Percentiles rank a stretch among this genome's conserved stretches.
phyloP scores from a whole-genome alignment of 2,888 invertebrate genomes.

The Beris morrisii region DNA sequence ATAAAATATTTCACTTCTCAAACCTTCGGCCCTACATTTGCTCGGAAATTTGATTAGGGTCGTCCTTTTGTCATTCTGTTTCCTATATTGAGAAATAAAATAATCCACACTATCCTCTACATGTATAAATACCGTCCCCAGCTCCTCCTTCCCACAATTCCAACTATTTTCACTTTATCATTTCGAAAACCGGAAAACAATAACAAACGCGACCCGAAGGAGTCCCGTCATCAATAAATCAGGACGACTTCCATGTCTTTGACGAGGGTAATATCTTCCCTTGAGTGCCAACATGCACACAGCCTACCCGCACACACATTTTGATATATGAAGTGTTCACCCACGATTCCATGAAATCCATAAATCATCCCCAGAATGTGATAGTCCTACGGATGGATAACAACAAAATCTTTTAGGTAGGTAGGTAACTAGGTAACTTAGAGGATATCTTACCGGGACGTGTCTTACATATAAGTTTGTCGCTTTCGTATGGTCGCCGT shows the following conservation, averaged over 20 bases:
- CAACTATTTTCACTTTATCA: conserved; percentile 31
- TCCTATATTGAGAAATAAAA: conserved; percentile 16
- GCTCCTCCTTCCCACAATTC: background rate
- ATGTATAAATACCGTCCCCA: background rate
- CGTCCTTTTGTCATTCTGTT: background rate
- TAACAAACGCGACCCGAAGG: conserved; percentile 34
- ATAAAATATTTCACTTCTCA: too few species aligned
- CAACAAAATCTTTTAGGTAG: conserved; percentile 16
- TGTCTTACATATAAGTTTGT: conserved; percentile 19
- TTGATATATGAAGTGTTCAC: conserved; percentile 35
- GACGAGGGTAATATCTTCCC: conserved; percentile 27
- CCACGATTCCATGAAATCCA: conserved; percentile 35
- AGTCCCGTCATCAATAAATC: conserved; percentile 33
- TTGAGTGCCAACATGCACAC: conserved; percentile 21
- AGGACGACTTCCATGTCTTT: conserved; percentile 26
- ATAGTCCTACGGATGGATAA: background rate
- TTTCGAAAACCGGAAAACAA: conserved; percentile 31
- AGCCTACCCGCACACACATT: conserved; percentile 30
- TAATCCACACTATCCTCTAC: background rate
- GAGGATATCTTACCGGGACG: conserved; percentile 26
- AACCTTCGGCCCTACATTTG: too few species aligned
- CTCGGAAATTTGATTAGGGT: conserved; percentile 6
- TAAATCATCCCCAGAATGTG: conserved; percentile 30
- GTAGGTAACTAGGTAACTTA: conserved; percentile 13
- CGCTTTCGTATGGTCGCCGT: background rate